Percentiles rank a stretch among this genome's conserved stretches.
These are phyloP conservation scores for Herpetotheres cachinnans DNA, from an alignment of 2,113 vertebrate species.

Conservation along the genomic window DNA sequence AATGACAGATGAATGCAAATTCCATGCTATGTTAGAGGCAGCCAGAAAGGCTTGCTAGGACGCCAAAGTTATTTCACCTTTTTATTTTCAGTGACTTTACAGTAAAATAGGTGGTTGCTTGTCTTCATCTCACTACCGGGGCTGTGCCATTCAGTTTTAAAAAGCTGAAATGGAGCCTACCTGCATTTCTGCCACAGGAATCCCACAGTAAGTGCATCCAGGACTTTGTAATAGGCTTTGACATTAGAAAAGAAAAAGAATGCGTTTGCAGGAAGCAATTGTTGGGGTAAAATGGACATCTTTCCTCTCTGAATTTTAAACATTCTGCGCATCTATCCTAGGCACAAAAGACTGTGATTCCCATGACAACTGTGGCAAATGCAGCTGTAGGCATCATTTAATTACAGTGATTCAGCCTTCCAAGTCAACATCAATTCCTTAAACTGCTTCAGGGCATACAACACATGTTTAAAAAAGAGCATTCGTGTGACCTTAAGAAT, in stretches of 20 bases:
- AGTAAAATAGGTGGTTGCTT: not conserved
- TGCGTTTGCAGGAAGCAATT: not conserved
- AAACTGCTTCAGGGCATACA: not conserved
- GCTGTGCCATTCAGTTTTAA: not conserved
- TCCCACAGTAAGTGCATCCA: fast-evolving
- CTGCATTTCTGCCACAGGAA: not conserved
- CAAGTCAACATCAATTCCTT: not conserved
- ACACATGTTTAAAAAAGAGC: not conserved
- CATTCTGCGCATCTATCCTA: not conserved
- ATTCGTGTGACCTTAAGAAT: not conserved
- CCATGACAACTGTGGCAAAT: conserved; percentile 31
- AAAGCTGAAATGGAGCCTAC: not conserved
- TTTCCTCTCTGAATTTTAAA: not conserved
- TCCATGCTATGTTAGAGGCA: not conserved
- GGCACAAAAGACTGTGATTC: conserved; percentile 17
- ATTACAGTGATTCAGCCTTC: conserved; percentile 3
- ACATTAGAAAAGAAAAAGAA: not conserved
- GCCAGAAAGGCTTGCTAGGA: not conserved
- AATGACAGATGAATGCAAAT: not conserved
- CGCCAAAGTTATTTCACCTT: not conserved
- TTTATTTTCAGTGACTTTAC: not conserved
- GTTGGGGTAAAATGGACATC: not conserved
- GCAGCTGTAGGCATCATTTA: conserved; percentile 27
- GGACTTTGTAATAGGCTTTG: not conserved
- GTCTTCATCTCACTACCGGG: not conserved